Percentiles rank a stretch among this genome's conserved stretches.
These are phyloP conservation scores for Cherax quadricarinatus DNA, from an alignment of 1,140 invertebrate species.

Conservation along the genomic window DNA sequence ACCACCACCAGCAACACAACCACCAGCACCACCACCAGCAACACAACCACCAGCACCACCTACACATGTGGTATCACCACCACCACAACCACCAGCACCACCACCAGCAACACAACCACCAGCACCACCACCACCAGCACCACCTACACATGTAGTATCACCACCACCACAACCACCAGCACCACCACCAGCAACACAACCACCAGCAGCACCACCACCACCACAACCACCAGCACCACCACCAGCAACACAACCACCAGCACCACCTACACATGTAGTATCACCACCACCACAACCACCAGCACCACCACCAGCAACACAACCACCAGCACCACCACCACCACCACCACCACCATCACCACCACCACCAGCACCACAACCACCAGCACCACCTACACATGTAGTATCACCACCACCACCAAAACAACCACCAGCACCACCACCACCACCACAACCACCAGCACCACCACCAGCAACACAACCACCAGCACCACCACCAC, in stretches of 20 bases:
- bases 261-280: not conserved
- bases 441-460: conserved; percentile 13
- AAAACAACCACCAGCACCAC: not conserved
- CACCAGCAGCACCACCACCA: not conserved
- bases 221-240: conserved; percentile 3
- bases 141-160: too few relatives aligned
- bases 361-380: not conserved
- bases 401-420: conserved; percentile 5
- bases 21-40: not conserved
- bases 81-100: not conserved
- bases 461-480: too few relatives aligned
- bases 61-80: not conserved
- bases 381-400: too few relatives aligned
- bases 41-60: too few relatives aligned
- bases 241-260: too few relatives aligned
- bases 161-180: not conserved
- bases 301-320: too few relatives aligned
- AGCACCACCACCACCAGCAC: too few relatives aligned
- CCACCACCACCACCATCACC: conserved; percentile 1
- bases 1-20: not conserved
- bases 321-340: too few relatives aligned
- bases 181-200: not conserved
- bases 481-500: too few relatives aligned
- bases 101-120: conserved; percentile 5
- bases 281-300: too few relatives aligned